Conservation (phyloP, 2,888 invertebrate species). For the Pilophorus perplexus region DNA sequence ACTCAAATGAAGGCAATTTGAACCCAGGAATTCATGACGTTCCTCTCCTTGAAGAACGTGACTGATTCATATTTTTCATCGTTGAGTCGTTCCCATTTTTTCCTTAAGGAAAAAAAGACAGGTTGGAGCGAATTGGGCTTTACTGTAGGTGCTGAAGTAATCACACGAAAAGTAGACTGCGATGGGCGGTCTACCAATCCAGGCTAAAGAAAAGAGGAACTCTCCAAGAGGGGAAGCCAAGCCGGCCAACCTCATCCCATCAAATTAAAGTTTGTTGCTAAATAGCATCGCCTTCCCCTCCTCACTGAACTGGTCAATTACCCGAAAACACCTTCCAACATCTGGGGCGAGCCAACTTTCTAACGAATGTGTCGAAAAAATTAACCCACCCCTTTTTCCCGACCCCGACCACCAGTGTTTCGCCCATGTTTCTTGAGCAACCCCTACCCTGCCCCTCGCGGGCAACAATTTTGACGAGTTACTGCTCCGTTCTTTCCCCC, state of each 20-base stretch:
- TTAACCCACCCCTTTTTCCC: constrained; percentile 26
- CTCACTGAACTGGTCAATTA: constrained; percentile 18
- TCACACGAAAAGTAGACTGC: neutral
- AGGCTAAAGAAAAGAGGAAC: too few relatives aligned
- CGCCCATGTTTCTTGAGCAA: constrained; percentile 22
- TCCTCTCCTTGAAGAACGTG: too few relatives aligned
- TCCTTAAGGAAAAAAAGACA: too few relatives aligned
- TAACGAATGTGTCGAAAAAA: constrained; percentile 40
- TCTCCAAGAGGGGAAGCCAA: too few relatives aligned
- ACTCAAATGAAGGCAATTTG: too few relatives aligned
- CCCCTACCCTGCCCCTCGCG: constrained; percentile 14
- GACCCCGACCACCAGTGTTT: neutral
- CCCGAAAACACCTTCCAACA: constrained; percentile 23
- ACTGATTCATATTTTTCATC: too few relatives aligned
- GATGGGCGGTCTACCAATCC: too few relatives aligned
- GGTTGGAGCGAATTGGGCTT: neutral
- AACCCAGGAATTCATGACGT: too few relatives aligned
- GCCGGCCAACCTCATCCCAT: neutral
- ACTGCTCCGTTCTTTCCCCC: constrained; percentile 6
- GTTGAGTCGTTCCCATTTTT: too few relatives aligned
- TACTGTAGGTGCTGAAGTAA: neutral
- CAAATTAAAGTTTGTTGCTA: constrained; percentile 31
- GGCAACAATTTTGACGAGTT: constrained; percentile 38
- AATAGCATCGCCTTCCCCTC: constrained; percentile 19
- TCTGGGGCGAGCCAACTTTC: constrained; percentile 30